Conservation (phyloP, 1,140 invertebrate species). For the Subanguina moxae region DNA sequence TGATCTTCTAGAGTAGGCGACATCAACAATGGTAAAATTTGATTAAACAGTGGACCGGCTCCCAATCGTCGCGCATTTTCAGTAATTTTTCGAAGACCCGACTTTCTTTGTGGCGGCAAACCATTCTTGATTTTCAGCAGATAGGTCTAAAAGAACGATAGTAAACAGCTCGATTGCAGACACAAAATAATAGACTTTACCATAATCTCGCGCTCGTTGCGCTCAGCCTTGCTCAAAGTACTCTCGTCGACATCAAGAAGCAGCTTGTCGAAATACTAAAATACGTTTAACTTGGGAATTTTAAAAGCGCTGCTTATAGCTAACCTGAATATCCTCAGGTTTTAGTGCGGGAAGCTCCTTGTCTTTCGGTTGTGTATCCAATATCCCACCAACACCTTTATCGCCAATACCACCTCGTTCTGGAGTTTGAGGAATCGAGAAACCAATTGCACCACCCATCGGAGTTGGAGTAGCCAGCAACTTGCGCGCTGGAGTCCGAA, state of each 20-base stretch:
- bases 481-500: conserved; percentile 92
- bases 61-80: conserved; percentile 97
- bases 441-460: conserved; percentile 81
- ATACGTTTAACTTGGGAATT: not conserved
- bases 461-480: conserved; percentile 95
- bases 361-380: conserved; percentile 91
- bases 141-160: conserved; percentile 63
- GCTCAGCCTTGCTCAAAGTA: conserved; percentile 84
- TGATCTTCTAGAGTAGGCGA: conserved; percentile 98
- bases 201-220: conserved; percentile 98
- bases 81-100: conserved; percentile 82
- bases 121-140: conserved; percentile 98
- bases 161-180: too few relatives aligned
- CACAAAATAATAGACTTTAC: conserved; percentile 57
- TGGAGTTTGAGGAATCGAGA: conserved; percentile 79
- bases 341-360: conserved; percentile 95
- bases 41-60: conserved; percentile 95
- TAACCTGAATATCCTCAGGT: conserved; percentile 88
- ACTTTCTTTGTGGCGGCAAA: conserved; percentile 97
- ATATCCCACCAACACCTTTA: conserved; percentile 66
- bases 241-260: conserved; percentile 96
- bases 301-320: not conserved
- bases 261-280: conserved; percentile 89
- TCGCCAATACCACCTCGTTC: conserved; percentile 57
- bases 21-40: conserved; percentile 96